phyloP scores from a whole-genome alignment of 2,888 invertebrate genomes.

The Physocephala rufipes region DNA sequence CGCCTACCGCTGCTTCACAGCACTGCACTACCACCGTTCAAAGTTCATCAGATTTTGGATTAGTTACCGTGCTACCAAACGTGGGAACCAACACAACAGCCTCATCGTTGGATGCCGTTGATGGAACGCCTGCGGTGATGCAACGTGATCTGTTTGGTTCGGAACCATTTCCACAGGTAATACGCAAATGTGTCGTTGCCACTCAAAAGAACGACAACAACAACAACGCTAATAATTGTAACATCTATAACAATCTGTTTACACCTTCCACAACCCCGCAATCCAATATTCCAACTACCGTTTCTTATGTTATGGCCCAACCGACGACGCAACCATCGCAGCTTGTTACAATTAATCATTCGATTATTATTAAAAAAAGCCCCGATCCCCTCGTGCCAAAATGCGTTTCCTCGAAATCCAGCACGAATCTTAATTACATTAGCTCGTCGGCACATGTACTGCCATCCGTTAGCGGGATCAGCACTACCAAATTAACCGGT shows the following conservation, averaged over 20 bases:
- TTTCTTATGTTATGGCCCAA: conserved; percentile 3
- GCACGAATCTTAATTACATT: conserved; percentile 32
- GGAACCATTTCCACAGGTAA: conserved; percentile 65
- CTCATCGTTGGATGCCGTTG: background rate
- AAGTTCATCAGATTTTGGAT: conserved; percentile 54
- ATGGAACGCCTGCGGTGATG: background rate
- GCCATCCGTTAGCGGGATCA: background rate
- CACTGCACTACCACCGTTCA: conserved; percentile 42
- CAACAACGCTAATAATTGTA: conserved; percentile 40
- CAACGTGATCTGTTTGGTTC: conserved; percentile 62
- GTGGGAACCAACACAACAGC: conserved; percentile 5
- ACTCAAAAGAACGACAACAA: conserved; percentile 46
- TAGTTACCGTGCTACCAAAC: conserved; percentile 53
- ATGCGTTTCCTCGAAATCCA: conserved; percentile 34
- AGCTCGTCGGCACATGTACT: background rate
- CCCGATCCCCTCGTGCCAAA: conserved; percentile 52
- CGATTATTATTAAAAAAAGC: conserved; percentile 65
- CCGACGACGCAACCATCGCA: conserved; percentile 46
- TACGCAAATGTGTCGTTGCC: conserved; percentile 56
- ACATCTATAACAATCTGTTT: conserved; percentile 43
- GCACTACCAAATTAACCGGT: too few relatives aligned
- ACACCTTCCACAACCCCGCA: conserved; percentile 34
- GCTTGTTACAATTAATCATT: conserved; percentile 64
- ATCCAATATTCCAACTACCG: conserved; percentile 29
- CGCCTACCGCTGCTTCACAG: conserved; percentile 30